Evolutionary conservation across 2,888 invertebrate genomes (phyloP).

Genomic region (Heliconius erato): DNA sequence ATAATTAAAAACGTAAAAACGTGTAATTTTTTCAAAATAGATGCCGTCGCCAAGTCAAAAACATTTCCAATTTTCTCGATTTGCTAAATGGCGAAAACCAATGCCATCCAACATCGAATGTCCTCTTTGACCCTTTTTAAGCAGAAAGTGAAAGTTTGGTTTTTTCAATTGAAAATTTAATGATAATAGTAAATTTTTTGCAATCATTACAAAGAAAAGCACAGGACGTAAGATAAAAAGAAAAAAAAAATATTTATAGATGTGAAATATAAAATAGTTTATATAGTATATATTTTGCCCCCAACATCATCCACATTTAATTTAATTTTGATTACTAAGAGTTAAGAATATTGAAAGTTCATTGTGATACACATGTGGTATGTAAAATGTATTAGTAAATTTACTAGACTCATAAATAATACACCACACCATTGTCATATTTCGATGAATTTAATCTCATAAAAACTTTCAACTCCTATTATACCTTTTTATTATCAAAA

Average conservation of each 20-base stretch:
- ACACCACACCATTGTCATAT: neutral
- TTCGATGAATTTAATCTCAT: neutral
- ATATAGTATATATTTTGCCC: neutral
- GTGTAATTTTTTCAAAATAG: neutral
- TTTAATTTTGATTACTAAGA: neutral
- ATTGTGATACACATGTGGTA: no score
- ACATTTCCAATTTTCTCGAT: no score
- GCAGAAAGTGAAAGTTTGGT: neutral
- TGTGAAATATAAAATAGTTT: neutral
- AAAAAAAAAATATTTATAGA: neutral
- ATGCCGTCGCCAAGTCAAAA: neutral
- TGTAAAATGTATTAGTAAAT: neutral
- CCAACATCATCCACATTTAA: neutral
- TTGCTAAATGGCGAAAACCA: no score
- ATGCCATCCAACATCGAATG: neutral
- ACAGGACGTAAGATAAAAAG: neutral
- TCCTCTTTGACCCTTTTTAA: neutral
- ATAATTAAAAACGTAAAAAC: neutral
- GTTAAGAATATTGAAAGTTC: neutral
- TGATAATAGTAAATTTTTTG: no score
- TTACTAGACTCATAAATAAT: neutral
- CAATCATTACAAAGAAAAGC: no score
- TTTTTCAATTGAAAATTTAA: no score
- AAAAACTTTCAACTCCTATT: neutral
- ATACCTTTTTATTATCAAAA: neutral